A percentile compares a stretch with the other conserved stretches of the same genome.
phyloP scores from a whole-genome alignment of 1,140 invertebrate species.

The Aleiodes sp. region DNA sequence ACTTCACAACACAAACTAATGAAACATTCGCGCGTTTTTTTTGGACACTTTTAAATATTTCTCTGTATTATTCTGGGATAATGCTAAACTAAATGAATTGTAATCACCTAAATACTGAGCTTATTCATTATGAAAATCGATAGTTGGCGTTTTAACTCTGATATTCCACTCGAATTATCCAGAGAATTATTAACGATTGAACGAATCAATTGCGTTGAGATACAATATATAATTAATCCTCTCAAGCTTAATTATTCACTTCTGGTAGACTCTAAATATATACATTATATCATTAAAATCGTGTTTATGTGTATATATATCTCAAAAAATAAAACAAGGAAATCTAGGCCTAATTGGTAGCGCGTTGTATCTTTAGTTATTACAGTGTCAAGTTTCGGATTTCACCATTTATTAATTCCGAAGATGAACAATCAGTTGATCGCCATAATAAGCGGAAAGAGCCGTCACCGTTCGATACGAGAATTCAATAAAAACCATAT shows the following conservation, averaged over 20 bases:
- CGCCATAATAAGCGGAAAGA: constrained; percentile 6
- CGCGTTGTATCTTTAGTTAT: constrained; percentile 42
- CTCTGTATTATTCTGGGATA: background rate
- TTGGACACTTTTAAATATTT: background rate
- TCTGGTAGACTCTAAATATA: constrained; percentile 56
- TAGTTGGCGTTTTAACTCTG: background rate
- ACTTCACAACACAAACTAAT: constrained; percentile 37
- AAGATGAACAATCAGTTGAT: background rate
- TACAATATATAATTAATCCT: constrained; percentile 30
- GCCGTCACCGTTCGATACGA: background rate
- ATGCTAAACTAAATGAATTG: background rate
- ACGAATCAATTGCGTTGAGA: constrained; percentile 42
- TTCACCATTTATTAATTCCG: background rate
- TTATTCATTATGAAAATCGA: constrained; percentile 6
- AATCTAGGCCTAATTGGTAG: constrained; percentile 65
- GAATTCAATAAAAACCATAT: background rate
- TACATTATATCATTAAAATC: constrained; percentile 43
- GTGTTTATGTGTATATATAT: constrained; percentile 41
- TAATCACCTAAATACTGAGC: background rate
- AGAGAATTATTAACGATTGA: constrained; percentile 15
- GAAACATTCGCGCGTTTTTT: constrained; percentile 1
- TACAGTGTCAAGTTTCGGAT: background rate
- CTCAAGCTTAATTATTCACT: constrained; percentile 50
- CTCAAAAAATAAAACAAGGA: constrained; percentile 59
- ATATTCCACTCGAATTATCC: background rate